Conservation (phyloP, 2,888 invertebrate species). For the Heliothis peltigera region DNA sequence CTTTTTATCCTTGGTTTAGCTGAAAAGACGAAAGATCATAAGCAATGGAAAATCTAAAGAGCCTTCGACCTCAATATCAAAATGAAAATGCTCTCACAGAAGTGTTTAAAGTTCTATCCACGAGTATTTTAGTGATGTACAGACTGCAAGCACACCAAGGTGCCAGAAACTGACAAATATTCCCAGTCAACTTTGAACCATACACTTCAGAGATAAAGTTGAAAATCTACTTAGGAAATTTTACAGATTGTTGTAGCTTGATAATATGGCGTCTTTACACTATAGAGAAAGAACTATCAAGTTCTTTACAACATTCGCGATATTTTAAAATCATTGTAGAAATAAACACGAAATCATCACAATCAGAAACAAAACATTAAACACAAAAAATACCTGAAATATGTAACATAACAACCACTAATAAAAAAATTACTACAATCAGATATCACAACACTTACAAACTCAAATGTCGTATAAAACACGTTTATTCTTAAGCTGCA, state of each 20-base stretch:
- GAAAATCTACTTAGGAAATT: too few species aligned
- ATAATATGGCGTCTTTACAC: too few species aligned
- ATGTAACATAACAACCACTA: constrained; percentile 1
- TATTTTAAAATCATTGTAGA: too few species aligned
- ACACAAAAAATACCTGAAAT: not conserved
- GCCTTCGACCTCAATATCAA: not conserved
- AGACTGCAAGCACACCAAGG: too few species aligned
- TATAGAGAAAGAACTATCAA: too few species aligned
- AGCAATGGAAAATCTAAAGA: not conserved
- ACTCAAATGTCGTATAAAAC: constrained; percentile 40
- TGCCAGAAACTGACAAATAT: too few species aligned
- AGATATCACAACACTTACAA: constrained; percentile 36
- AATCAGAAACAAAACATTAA: not conserved
- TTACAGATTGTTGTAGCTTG: too few species aligned
- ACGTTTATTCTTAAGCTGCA: constrained; percentile 47
- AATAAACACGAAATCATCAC: not conserved
- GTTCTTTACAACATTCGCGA: too few species aligned
- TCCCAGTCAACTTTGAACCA: too few species aligned
- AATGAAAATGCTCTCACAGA: not conserved
- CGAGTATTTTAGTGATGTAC: too few species aligned
- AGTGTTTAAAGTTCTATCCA: not conserved
- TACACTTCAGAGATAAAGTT: too few species aligned
- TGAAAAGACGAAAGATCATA: constrained; percentile 13
- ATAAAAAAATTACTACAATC: constrained; percentile 22
- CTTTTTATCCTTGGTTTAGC: constrained; percentile 17